Conservation (phyloP, 2,888 invertebrate species). For the Lasioglossum leucozonium region DNA sequence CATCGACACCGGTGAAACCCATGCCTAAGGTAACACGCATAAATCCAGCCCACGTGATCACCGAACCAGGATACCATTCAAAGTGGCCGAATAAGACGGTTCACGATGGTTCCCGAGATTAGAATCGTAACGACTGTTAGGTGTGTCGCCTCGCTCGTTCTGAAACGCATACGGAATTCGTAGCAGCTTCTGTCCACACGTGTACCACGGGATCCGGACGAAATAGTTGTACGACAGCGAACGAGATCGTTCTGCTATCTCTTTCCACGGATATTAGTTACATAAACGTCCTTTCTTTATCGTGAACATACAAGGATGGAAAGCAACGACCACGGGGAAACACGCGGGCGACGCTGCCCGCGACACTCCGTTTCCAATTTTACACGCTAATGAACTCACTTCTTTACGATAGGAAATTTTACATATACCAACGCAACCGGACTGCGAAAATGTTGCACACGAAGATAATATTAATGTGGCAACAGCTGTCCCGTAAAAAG, state of each 20-base stretch:
- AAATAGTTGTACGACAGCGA: conserved; percentile 46
- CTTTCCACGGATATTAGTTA: neutral
- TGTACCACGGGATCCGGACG: conserved; percentile 32
- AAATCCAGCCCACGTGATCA: conserved; percentile 48
- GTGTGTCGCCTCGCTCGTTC: conserved; percentile 76
- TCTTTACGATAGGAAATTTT: neutral
- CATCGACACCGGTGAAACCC: conserved; percentile 34
- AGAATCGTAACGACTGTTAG: conserved; percentile 78
- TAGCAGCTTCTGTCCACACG: conserved; percentile 73
- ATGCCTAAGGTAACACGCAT: conserved; percentile 38
- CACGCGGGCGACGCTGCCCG: neutral
- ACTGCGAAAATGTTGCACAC: neutral
- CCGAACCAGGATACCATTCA: conserved; percentile 63
- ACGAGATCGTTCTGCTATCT: conserved; percentile 14
- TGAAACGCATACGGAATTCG: conserved; percentile 77
- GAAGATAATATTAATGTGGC: neutral
- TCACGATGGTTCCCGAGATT: conserved; percentile 77
- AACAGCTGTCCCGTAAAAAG: neutral
- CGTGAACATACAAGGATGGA: neutral
- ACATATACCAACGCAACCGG: too few species aligned
- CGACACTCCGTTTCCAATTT: neutral
- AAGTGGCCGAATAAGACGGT: conserved; percentile 71
- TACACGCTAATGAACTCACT: neutral
- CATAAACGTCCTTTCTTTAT: conserved; percentile 16
- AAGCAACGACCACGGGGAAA: neutral